Evolutionary conservation across 2,113 vertebrate species (phyloP).

Genomic region (Phalacrocorax brasilianus): DNA sequence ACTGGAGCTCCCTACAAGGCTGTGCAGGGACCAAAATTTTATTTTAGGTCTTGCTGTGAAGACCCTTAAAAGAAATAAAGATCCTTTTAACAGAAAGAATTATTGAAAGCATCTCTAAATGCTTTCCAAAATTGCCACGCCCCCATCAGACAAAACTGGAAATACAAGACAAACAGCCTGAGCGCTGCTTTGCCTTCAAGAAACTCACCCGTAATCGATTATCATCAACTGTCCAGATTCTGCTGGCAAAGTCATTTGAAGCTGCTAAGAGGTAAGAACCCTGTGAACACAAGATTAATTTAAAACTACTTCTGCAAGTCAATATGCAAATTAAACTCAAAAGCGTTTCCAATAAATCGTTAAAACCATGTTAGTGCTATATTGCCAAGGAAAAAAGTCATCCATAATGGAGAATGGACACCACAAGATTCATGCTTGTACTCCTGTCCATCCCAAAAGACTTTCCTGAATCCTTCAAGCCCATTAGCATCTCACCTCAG

Average conservation of each 20-base stretch:
- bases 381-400: not conserved
- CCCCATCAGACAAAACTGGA: not conserved
- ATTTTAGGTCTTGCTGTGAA: not conserved
- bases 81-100: not conserved
- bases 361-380: not conserved
- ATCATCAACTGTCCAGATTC: constrained; percentile 99
- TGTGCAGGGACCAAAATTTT: not conserved
- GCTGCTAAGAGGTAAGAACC: constrained; percentile 93
- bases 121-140: not conserved
- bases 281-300: constrained; percentile 68
- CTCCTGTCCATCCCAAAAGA: not conserved
- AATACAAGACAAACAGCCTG: not conserved
- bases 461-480: not conserved
- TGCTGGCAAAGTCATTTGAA: constrained; percentile 97
- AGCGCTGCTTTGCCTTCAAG: not conserved
- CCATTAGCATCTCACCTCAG: not conserved
- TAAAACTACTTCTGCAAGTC: not conserved
- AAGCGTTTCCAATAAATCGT: not conserved
- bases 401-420: not conserved
- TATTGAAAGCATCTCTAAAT: not conserved
- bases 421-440: not conserved
- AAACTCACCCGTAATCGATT: constrained; percentile 88
- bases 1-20: not conserved
- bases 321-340: not conserved
- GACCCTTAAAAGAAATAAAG: not conserved